Conservation (phyloP, 2,888 invertebrate genomes). For the Hydropsyche betteni region DNA sequence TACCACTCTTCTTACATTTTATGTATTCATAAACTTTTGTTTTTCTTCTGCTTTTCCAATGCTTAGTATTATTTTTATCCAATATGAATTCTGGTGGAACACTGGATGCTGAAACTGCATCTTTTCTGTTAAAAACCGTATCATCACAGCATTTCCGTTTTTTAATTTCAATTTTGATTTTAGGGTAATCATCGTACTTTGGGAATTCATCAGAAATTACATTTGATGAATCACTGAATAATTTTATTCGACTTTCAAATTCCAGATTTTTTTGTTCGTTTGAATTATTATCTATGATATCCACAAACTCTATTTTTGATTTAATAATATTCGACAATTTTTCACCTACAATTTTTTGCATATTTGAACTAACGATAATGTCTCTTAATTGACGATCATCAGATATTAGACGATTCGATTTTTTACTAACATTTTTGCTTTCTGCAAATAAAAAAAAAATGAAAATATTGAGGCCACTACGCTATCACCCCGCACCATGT, state of each 20-base stretch:
- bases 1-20: slow-evolving; percentile 55
- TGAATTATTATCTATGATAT: slow-evolving; percentile 52
- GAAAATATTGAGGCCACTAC: no score
- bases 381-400: slow-evolving; percentile 66
- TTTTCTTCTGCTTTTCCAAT: slow-evolving; percentile 67
- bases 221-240: slow-evolving; percentile 61
- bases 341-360: slow-evolving; percentile 64
- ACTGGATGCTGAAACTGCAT: slow-evolving; percentile 56
- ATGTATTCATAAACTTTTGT: slow-evolving; percentile 65
- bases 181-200: slow-evolving; percentile 58
- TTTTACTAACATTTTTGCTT: slow-evolving; percentile 53
- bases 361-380: slow-evolving; percentile 64
- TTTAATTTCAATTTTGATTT: slow-evolving; percentile 57
- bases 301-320: slow-evolving; percentile 61
- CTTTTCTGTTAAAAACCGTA: slow-evolving; percentile 52
- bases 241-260: slow-evolving; percentile 61
- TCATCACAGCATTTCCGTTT: slow-evolving; percentile 54
- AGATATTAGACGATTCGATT: slow-evolving; percentile 60
- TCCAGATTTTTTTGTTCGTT: slow-evolving; percentile 44
- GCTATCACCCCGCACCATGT: no score
- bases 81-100: slow-evolving; percentile 63
- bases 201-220: slow-evolving; percentile 60
- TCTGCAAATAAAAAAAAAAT: slow-evolving; percentile 11
- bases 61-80: slow-evolving; percentile 62
- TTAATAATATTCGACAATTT: slow-evolving; percentile 64